Evolutionary conservation across 2,113 vertebrate species (phyloP).

Genomic region (Martes martes): DNA sequence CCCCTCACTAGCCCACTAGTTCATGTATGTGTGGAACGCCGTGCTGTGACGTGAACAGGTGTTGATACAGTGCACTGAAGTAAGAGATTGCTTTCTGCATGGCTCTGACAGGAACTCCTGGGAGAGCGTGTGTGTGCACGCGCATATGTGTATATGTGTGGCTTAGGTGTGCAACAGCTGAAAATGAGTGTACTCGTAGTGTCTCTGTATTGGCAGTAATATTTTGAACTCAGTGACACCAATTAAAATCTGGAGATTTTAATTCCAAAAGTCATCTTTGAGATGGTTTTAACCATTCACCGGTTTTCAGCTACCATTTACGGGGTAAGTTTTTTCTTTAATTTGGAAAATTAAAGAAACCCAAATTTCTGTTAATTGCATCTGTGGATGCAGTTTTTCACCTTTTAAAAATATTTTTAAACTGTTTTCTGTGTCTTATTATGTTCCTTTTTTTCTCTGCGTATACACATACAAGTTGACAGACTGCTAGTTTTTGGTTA

Average conservation of each 20-base stretch:
- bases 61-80: not conserved
- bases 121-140: not conserved
- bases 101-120: not conserved
- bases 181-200: not conserved
- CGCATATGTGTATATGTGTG: not conserved
- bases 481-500: not conserved
- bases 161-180: not conserved
- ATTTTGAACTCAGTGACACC: not conserved
- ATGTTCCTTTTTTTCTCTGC: not conserved
- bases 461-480: not conserved
- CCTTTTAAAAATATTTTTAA: not conserved
- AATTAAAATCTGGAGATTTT: conserved; percentile 13
- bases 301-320: not conserved
- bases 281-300: conserved; percentile 8
- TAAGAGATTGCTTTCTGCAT: not conserved
- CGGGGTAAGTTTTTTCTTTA: not conserved
- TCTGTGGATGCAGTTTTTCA: not conserved
- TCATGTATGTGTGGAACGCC: not conserved
- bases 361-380: not conserved
- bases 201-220: not conserved
- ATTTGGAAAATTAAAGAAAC: not conserved
- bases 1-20: not conserved
- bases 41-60: not conserved
- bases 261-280: not conserved
- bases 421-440: not conserved